Evolutionary conservation across 1,140 invertebrate genomes (phyloP), one percentile per base, ranked within the genome.

Genomic region (Hetaerina americana): DNA sequence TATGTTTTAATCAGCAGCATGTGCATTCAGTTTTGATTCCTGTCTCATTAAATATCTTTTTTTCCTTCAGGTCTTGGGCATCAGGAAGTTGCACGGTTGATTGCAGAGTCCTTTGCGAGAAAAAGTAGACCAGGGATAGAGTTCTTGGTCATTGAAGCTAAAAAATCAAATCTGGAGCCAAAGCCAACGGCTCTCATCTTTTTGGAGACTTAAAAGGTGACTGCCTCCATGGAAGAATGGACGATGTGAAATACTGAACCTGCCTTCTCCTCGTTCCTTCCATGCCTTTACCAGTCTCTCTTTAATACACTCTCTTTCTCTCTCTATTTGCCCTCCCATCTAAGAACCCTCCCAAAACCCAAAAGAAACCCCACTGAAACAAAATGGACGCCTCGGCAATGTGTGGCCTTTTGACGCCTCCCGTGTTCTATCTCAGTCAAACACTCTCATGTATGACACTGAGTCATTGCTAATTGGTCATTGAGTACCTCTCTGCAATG

Each of bases 61-160:
- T 26, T 75, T 31, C 72, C 73, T 75, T 10, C 71, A 84, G 85
- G 86, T 40, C 79, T 88, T 66, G 84, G 83, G 74, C 88, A 89
- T 75, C 87, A 93, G 81, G 92, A 95, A 76, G 92, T 95, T 70
- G 93, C 93, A 25, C 85, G 92, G 75, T 84, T 94, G 57, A 95
- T 96, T 77, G 92, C 93, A 8, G 92, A 94, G 79, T 92, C 92
- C 67, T 96, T 93, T 82, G 92, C 92, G 66, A 87, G 92, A 79
- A 87, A 90, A 74, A 91, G 94, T 78, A 89, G 91, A 76, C 87
- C 88, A 79, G 91, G 94, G 80, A 92, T 95, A 77, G 92, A 94
- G 84, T 94, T 96, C 82, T 86, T 95, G 77, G 92, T 96, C 66
- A 87, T 92, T 67, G 92, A 95, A 81, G 90, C 91, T 73, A 94